Conservation (phyloP, 2,888 invertebrate species). For the Punctoribates punctum region DNA sequence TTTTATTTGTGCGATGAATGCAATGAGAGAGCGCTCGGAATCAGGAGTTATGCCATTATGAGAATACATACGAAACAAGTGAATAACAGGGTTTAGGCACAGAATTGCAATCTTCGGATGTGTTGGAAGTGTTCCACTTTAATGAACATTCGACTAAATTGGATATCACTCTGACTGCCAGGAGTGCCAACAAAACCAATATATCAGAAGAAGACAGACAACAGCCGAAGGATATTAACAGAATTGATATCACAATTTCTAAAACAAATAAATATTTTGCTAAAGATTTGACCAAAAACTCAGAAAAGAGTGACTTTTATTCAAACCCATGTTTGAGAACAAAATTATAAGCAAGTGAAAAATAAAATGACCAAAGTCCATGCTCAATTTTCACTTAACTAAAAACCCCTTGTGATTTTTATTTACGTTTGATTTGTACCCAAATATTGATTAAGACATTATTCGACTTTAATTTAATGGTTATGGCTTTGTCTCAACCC, state of each 20-base stretch:
- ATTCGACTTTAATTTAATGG: too few relatives aligned
- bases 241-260: neutral
- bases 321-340: too few relatives aligned
- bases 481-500: too few relatives aligned
- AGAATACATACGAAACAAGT: neutral
- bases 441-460: too few relatives aligned
- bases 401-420: too few relatives aligned
- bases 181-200: neutral
- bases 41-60: neutral
- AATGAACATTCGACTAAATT: slow-evolving; percentile 7
- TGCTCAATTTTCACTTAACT: too few relatives aligned
- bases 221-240: slow-evolving; percentile 6
- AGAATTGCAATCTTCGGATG: neutral
- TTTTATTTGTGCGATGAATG: neutral
- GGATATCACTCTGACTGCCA: slow-evolving; percentile 19
- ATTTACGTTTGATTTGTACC: too few relatives aligned
- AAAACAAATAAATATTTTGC: neutral
- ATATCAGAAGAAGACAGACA: neutral
- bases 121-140: neutral
- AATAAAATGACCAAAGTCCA: too few relatives aligned
- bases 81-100: neutral
- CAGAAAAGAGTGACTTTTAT: neutral
- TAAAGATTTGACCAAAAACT: neutral
- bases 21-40: neutral
- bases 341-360: too few relatives aligned